Conservation (phyloP, 2,888 invertebrate genomes). For the Acanthosepion esculentum region DNA sequence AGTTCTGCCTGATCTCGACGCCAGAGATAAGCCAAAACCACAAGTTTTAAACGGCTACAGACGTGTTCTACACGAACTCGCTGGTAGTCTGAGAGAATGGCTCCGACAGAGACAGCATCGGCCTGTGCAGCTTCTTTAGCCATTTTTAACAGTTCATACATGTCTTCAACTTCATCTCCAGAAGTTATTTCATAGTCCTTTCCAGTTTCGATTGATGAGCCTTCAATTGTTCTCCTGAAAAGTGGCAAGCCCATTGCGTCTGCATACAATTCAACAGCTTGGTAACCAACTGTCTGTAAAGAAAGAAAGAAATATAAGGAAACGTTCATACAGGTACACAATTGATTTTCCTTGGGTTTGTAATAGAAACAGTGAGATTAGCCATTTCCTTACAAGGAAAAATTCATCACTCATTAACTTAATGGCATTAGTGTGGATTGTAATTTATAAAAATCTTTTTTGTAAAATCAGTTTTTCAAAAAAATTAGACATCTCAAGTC, state of each 20-base stretch:
- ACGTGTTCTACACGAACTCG: slow-evolving; percentile 97
- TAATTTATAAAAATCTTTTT: no score
- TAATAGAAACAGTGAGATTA: no score
- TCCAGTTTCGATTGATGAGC: slow-evolving; percentile 86
- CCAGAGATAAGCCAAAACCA: slow-evolving; percentile 95
- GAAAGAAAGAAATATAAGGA: neutral
- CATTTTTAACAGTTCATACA: slow-evolving; percentile 86
- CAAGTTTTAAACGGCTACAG: slow-evolving; percentile 91
- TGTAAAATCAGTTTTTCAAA: no score
- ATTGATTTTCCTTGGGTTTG: no score
- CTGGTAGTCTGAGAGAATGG: slow-evolving; percentile 98
- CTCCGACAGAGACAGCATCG: slow-evolving; percentile 97
- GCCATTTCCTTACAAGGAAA: no score
- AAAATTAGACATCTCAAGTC: no score
- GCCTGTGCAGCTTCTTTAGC: slow-evolving; percentile 82
- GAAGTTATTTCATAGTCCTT: slow-evolving; percentile 78
- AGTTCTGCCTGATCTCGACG: slow-evolving; percentile 94
- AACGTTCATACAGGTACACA: neutral
- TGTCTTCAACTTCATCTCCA: slow-evolving; percentile 92
- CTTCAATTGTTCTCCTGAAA: slow-evolving; percentile 88
- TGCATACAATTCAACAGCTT: slow-evolving; percentile 92
- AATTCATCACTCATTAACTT: no score
- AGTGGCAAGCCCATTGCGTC: slow-evolving; percentile 95
- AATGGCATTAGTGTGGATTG: no score
- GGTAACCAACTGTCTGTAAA: slow-evolving; percentile 94